Conservation (phyloP, 2,888 invertebrate species). For the Aphidoletes aphidimyza region DNA sequence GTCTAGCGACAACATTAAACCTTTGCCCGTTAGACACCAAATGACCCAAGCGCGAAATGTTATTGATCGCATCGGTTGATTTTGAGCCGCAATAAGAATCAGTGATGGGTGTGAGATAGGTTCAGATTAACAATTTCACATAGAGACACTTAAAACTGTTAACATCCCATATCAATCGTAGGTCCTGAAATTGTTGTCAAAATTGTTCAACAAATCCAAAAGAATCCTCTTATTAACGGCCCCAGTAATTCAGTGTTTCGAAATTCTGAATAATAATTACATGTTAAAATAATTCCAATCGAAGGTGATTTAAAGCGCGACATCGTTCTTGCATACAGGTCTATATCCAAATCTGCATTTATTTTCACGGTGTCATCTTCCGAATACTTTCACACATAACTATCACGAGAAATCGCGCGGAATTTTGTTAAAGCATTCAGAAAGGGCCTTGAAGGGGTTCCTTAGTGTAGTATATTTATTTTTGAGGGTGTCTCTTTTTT, state of each 20-base stretch:
- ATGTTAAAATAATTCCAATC: background rate
- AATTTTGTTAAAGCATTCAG: slow-evolving; percentile 64
- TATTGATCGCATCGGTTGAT: slow-evolving; percentile 63
- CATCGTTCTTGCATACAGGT: slow-evolving; percentile 60
- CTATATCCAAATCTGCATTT: slow-evolving; percentile 63
- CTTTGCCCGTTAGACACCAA: slow-evolving; percentile 65
- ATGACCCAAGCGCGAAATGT: slow-evolving; percentile 64
- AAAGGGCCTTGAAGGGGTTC: slow-evolving; percentile 64
- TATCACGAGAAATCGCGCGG: slow-evolving; percentile 64
- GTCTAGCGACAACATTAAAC: slow-evolving; percentile 62
- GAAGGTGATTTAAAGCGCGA: background rate
- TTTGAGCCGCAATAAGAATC: slow-evolving; percentile 62
- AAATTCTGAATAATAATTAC: slow-evolving; percentile 62
- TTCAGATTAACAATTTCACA: slow-evolving; percentile 63
- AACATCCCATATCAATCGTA: slow-evolving; percentile 63
- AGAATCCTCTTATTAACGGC: slow-evolving; percentile 63
- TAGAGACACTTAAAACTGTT: slow-evolving; percentile 64
- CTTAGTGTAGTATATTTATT: slow-evolving; percentile 60
- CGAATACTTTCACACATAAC: slow-evolving; percentile 64
- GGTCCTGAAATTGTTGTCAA: slow-evolving; percentile 64
- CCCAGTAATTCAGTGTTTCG: slow-evolving; percentile 66
- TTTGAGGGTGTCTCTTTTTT: background rate
- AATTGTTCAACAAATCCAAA: too few relatives aligned
- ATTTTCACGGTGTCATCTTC: slow-evolving; percentile 64
- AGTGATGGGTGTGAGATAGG: slow-evolving; percentile 66